Evolutionary conservation across 2,888 invertebrate species (phyloP), one percentile per base, ranked within the genome.

Genomic region (Lymantria monacha): DNA sequence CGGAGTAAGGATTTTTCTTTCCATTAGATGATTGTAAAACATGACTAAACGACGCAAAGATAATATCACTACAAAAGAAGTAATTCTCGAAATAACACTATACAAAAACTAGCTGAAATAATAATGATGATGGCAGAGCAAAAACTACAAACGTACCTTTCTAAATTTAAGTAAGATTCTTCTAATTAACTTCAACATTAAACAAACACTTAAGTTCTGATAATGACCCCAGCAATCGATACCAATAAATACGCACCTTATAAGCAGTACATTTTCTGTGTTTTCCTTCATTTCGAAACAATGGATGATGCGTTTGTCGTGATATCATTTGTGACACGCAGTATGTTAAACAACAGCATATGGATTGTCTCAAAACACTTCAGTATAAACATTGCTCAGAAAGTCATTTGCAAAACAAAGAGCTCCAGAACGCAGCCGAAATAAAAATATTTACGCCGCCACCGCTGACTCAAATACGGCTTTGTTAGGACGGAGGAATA

Each of bases 361-460:
- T 83, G 88, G 82, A 74, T 68, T 71, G 67, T 61, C 78, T 87
- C 86, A 83, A 78, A 74, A 75, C 72, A 74, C 73, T 78, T 69
- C 74, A 71, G 73, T 14, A 14, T 41, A 87, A 86, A 87, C 84
- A 83, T 64, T 74, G 68, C 68, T 70, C 70, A 69, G 70, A 67
- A 62, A 86, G 81, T 85, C 83, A 86, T 88, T 88, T 83, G 88
- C 88, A 85, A 88, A 89, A 89, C 89, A 90, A 90, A 88, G 87
- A 80, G 70, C 15, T 69, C 59, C 73, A 66, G 72, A 77, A 78
- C 75, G 76, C 73, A 75, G 75, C 72, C 79, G 74, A 86, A 87
- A 88, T 87, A 88, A 89, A 89, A 89, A 89, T 88, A 89, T 88
- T 89, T 88, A 86, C 81, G 79, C 77, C 79, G 79, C 73, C 74